Evolutionary conservation across 2,888 invertebrate species (phyloP), one percentile per base, ranked within the genome.

Genomic region (Campaea margaritaria): DNA sequence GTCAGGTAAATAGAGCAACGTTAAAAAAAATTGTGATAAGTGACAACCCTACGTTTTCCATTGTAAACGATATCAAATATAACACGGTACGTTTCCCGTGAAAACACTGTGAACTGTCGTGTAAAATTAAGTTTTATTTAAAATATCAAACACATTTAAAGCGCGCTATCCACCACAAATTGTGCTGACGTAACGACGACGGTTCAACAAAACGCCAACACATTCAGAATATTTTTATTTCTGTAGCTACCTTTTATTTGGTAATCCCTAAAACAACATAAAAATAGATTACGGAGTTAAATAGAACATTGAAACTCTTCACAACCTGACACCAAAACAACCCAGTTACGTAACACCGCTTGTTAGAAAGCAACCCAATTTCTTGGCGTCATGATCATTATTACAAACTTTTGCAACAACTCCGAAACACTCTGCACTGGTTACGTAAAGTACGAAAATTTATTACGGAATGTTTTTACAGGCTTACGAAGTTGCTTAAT

Each of bases 401-500:
- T 73, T 75, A 72, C 70, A 74, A 79, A 79, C 72, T 79, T 79
- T 79, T 78, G 63, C 63, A 69, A 74, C 76, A 75, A 78, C 72
- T 79, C 73, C 76, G 71, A 77, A 83, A 83, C 80, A 82, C 73
- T 74, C 74, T 76, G 79, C 76, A 74, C 73, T 75, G 75, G 74
- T 78, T 73, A 70, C 75, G 74, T 78, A 82, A 82, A 81, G 81
- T 83, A 82, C 72, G 78, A 67, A 84, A 89, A 88, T 88, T 88
- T 90, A 88, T 88, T 87, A 85, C 82, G 75, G 75, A 84, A 86
- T 89, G 87, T 90, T 91, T 89, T 89, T 87, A 86, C 83, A 86
- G 84, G 83, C 86, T 81, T 85, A 81, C 85, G 72, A 84, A 89
- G 86, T 91, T 89, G 79, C 89, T 86, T 91, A 91, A 91, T 91